phyloP scores from a whole-genome alignment of 2,113 vertebrate genomes.

The Piprites chloris region DNA sequence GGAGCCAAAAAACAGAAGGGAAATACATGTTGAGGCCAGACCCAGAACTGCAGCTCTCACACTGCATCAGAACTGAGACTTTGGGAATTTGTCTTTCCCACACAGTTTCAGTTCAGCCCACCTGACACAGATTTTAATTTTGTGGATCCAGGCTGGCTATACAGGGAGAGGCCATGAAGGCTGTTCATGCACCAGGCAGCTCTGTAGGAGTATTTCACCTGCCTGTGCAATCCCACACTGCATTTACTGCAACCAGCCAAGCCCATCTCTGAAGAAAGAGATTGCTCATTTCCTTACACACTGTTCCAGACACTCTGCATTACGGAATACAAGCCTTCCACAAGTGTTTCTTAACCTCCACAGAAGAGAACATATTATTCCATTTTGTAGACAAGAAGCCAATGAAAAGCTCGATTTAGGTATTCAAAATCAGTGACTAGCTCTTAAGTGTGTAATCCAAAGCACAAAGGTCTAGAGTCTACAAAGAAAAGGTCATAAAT shows the following conservation, averaged over 20 bases:
- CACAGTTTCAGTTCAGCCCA: background rate
- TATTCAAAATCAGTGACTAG: background rate
- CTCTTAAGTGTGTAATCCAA: background rate
- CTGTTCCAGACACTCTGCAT: background rate
- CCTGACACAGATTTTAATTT: background rate
- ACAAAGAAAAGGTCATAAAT: background rate
- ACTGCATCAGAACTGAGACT: background rate
- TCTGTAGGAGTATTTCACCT: background rate
- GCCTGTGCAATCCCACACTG: background rate
- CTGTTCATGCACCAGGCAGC: background rate
- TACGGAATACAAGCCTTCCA: background rate
- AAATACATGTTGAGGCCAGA: background rate
- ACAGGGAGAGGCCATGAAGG: background rate
- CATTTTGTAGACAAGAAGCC: background rate
- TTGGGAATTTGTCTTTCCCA: background rate
- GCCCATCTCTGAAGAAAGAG: background rate
- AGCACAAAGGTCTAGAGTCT: background rate
- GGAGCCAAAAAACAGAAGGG: background rate
- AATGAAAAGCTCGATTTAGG: background rate
- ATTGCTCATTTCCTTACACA: background rate
- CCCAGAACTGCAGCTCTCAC: background rate
- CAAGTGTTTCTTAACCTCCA: conserved; percentile 2
- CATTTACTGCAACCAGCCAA: background rate
- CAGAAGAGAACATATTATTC: background rate
- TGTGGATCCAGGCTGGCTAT: background rate